Evolutionary conservation across 2,113 vertebrate species (phyloP).

Genomic region (Propithecus coquereli): DNA sequence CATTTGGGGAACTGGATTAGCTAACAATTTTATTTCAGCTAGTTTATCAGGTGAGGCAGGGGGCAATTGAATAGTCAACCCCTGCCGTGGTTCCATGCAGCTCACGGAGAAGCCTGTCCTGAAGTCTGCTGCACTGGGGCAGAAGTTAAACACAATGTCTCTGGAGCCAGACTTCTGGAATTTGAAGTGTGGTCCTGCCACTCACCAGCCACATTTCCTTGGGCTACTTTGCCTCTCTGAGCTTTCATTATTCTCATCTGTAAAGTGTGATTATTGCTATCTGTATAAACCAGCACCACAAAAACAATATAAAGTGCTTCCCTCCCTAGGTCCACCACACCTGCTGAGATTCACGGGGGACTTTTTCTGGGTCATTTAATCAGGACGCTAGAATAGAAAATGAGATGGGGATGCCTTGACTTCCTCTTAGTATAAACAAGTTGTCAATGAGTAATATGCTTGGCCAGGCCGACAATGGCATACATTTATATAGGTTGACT

Average conservation of each 20-base stretch:
- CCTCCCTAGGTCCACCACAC: neutral
- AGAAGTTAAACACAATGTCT: neutral
- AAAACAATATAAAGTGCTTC: neutral
- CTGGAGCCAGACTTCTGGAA: neutral
- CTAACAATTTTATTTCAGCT: neutral
- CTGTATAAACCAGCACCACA: neutral
- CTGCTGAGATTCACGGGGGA: neutral
- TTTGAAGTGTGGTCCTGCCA: neutral
- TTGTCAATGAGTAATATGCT: slow-evolving; percentile 32
- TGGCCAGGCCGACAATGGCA: neutral
- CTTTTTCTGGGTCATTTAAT: slow-evolving; percentile 17
- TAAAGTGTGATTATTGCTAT: neutral
- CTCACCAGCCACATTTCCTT: neutral
- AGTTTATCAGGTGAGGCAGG: neutral
- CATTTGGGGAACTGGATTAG: neutral
- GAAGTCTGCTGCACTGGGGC: neutral
- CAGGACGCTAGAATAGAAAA: neutral
- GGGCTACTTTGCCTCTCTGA: neutral
- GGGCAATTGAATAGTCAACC: neutral
- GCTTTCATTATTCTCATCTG: neutral
- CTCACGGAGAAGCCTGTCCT: neutral
- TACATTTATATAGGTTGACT: neutral
- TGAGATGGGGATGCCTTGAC: neutral
- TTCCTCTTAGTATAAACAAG: slow-evolving; percentile 24
- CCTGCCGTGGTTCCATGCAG: neutral